Evolutionary conservation across 2,797 vertebrate genomes (phyloP).

Genomic region (Melanotaenia boesemani): DNA sequence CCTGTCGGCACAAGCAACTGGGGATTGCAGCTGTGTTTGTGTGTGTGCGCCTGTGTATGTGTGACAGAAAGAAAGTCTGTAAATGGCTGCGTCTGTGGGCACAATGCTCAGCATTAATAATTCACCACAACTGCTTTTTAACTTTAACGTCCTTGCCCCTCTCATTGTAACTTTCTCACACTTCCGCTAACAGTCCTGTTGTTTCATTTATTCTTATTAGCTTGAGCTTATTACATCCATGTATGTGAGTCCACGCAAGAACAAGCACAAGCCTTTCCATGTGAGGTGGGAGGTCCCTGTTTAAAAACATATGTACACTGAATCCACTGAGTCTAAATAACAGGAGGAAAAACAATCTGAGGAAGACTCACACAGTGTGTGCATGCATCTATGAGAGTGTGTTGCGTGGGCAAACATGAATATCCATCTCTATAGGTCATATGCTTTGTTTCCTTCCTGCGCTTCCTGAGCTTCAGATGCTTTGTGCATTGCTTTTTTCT

Average conservation of each 20-base stretch:
- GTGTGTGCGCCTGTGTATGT: slow-evolving; percentile 40
- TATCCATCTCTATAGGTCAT: slow-evolving; percentile 6
- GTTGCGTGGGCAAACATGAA: slow-evolving; percentile 7
- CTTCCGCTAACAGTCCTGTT: slow-evolving; percentile 38
- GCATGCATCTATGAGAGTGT: neutral
- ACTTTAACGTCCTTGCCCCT: slow-evolving; percentile 70
- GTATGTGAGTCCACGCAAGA: slow-evolving; percentile 7
- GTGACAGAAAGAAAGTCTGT: slow-evolving; percentile 47
- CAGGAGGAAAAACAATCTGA: slow-evolving; percentile 5
- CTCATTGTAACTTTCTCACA: slow-evolving; percentile 59
- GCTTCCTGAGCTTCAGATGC: slow-evolving; percentile 21
- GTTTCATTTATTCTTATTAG: slow-evolving; percentile 64
- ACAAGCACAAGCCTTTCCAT: neutral
- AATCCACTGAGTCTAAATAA: slow-evolving; percentile 36
- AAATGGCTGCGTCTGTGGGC: slow-evolving; percentile 62
- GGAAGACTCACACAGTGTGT: slow-evolving; percentile 34
- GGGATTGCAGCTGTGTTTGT: slow-evolving; percentile 79
- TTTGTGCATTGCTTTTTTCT: slow-evolving; percentile 46
- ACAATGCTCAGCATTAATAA: slow-evolving; percentile 81
- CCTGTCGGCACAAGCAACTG: slow-evolving; percentile 81
- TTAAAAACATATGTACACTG: slow-evolving; percentile 44
- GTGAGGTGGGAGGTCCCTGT: slow-evolving; percentile 42
- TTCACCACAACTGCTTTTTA: slow-evolving; percentile 81
- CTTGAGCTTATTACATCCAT: slow-evolving; percentile 16
- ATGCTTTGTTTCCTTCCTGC: slow-evolving; percentile 30